phyloP scores from a whole-genome alignment of 2,888 invertebrate genomes.

The Andrena haemorrhoa region DNA sequence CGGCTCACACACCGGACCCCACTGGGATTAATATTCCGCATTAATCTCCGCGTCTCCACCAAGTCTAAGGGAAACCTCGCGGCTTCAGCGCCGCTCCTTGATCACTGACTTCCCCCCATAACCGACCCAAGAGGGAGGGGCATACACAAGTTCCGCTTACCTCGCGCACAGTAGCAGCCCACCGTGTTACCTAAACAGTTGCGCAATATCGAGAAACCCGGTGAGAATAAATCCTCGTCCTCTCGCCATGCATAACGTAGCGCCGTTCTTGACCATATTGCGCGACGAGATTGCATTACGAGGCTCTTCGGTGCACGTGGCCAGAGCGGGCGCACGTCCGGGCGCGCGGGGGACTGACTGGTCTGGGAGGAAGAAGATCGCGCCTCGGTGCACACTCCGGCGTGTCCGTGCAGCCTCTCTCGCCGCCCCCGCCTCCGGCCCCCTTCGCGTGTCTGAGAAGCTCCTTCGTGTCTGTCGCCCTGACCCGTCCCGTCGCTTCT shows the following conservation, averaged over 20 bases:
- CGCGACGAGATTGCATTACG: neutral
- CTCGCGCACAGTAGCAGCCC: too few species aligned
- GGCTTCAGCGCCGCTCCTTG: too few species aligned
- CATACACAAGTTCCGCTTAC: too few species aligned
- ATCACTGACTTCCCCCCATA: too few species aligned
- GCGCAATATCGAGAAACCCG: neutral
- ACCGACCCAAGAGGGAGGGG: too few species aligned
- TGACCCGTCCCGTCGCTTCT: slow-evolving; percentile 34
- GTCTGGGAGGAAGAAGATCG: neutral
- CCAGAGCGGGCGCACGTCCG: neutral
- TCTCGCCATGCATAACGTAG: neutral
- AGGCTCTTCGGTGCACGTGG: slow-evolving; percentile 2
- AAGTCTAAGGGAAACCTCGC: too few species aligned
- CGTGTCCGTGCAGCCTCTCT: neutral
- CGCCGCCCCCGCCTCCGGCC: neutral
- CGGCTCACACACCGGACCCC: too few species aligned
- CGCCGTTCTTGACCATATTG: slow-evolving; percentile 2
- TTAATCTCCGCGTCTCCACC: too few species aligned
- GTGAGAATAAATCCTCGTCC: neutral
- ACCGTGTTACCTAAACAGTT: neutral
- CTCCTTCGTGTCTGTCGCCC: slow-evolving; percentile 16
- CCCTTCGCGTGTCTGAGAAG: neutral
- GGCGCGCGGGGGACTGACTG: neutral
- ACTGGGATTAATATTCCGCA: too few species aligned
- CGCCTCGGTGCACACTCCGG: neutral